A percentile compares a stretch with the other conserved stretches of the same genome.
Conservation (phyloP, 2,888 invertebrate species). For the Formica aserva region DNA sequence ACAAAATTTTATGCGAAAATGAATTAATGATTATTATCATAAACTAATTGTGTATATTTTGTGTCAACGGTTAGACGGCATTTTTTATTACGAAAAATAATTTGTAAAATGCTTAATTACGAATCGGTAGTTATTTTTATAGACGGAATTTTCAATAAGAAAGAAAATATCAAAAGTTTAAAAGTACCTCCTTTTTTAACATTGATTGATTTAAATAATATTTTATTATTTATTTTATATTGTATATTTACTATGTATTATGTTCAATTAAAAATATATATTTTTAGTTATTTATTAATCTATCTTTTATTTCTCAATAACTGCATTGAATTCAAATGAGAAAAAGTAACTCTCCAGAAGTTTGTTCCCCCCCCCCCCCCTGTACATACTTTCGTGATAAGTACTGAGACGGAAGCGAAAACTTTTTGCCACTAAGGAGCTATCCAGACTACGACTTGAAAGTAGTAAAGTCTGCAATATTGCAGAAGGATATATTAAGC, state of each 20-base stretch:
- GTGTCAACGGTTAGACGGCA: not conserved
- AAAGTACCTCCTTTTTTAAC: not conserved
- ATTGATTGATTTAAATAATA: not conserved
- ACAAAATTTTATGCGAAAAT: not conserved
- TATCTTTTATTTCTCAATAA: conserved; percentile 11
- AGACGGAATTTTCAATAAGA: conserved; percentile 1
- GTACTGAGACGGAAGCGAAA: conserved; percentile 34
- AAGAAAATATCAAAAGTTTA: not conserved
- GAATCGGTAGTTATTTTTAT: not conserved
- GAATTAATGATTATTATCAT: not conserved
- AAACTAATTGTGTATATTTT: not conserved
- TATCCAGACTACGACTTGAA: conserved; percentile 43
- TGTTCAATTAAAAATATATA: not conserved
- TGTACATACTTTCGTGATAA: conserved; percentile 35
- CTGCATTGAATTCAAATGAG: conserved; percentile 28
- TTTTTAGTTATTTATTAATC: not conserved
- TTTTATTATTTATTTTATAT: not conserved
- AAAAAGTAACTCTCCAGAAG: conserved; percentile 29
- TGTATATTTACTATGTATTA: not conserved
- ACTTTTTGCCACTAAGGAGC: conserved; percentile 32
- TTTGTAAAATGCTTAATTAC: not conserved
- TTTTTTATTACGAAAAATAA: not conserved
- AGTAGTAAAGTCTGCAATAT: conserved; percentile 50
- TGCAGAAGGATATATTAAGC: conserved; percentile 74
- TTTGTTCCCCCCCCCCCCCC: not conserved